A percentile compares a stretch with the other conserved stretches of the same genome.
phyloP scores from a whole-genome alignment of 1,140 invertebrate species.

The Halesus radiatus region DNA sequence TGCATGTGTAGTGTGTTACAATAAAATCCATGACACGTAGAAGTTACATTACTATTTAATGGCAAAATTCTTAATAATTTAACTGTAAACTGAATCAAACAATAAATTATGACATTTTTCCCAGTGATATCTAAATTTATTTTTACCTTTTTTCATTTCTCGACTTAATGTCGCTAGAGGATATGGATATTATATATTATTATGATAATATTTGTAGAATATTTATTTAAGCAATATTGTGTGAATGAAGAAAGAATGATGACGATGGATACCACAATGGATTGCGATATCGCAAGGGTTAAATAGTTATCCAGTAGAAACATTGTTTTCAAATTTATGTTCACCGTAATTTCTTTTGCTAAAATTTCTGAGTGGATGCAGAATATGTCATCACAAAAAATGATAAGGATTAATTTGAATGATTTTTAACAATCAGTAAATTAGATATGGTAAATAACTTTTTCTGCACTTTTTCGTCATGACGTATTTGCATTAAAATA shows the following conservation, averaged over 20 bases:
- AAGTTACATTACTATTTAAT: background rate
- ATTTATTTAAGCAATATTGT: constrained; percentile 19
- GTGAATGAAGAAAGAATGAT: background rate
- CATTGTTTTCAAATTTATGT: constrained; percentile 1
- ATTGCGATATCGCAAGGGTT: background rate
- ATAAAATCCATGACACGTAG: constrained; percentile 16
- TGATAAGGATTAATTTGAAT: background rate
- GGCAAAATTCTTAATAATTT: background rate
- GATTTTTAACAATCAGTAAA: background rate
- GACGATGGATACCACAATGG: no score
- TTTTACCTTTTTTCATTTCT: background rate
- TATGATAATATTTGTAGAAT: constrained; percentile 20
- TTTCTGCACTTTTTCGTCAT: background rate
- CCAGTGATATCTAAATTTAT: constrained; percentile 27
- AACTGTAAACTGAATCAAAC: constrained; percentile 7
- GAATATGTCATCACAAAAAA: constrained; percentile 2
- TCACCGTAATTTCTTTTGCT: constrained; percentile 28
- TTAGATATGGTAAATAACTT: no score
- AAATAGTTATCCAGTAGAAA: background rate
- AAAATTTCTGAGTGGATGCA: background rate
- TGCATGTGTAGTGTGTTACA: background rate
- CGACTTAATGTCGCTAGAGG: background rate
- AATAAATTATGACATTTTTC: constrained; percentile 12
- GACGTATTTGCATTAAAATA: constrained; percentile 19
- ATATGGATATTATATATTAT: no score